Conservation (phyloP, 1,140 invertebrate genomes). For the Bactericera cockerelli region DNA sequence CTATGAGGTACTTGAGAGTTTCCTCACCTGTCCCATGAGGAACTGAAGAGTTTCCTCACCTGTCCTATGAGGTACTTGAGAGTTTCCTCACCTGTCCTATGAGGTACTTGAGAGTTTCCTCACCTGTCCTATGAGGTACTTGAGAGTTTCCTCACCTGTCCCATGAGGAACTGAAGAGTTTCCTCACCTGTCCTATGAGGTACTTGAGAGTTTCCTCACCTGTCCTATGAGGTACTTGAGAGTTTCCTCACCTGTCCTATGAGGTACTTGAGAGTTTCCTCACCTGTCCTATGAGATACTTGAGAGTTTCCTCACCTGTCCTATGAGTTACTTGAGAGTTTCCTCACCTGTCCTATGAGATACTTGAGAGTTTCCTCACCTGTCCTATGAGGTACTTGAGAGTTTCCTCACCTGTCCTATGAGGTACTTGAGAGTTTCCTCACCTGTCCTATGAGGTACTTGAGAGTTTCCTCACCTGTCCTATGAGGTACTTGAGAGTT, state of each 20-base stretch:
- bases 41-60: too few species aligned
- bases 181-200: too few species aligned
- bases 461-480: conserved; percentile 47
- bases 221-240: conserved; percentile 84
- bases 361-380: conserved; percentile 81
- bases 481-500: conserved; percentile 78
- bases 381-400: too few species aligned
- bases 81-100: too few species aligned
- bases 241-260: too few species aligned
- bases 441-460: too few species aligned
- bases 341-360: conserved; percentile 75
- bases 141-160: conserved; percentile 72
- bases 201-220: conserved; percentile 31
- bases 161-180: too few species aligned
- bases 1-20: too few species aligned
- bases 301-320: conserved; percentile 73
- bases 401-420: conserved; percentile 66
- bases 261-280: conserved; percentile 13
- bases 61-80: too few species aligned
- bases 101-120: too few species aligned
- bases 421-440: conserved; percentile 75
- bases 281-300: conserved; percentile 83
- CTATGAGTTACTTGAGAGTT: conserved; percentile 4
- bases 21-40: too few species aligned
- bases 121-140: conserved; percentile 83